phyloP scores from a whole-genome alignment of 1,140 invertebrate species.

The Philopotamus ludificatus region DNA sequence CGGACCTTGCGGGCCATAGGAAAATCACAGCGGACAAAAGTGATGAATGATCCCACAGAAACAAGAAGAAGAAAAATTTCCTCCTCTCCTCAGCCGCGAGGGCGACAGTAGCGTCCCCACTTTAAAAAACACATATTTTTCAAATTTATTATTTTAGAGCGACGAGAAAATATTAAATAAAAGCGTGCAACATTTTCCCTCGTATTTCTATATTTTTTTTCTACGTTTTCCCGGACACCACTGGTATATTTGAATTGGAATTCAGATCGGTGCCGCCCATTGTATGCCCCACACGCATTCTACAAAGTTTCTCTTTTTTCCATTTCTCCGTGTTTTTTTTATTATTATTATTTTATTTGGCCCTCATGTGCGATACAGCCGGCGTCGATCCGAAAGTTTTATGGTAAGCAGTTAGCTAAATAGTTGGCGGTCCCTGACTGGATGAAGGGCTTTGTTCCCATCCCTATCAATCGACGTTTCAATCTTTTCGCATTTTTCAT shows the following conservation, averaged over 20 bases:
- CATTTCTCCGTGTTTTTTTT: conserved; percentile 1
- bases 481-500: no score
- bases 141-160: no score
- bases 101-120: no score
- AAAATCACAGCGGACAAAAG: conserved; percentile 29
- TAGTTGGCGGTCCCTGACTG: background rate
- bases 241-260: conserved; percentile 5
- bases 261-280: background rate
- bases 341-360: background rate
- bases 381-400: conserved; percentile 1
- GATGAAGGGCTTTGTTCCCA: no score
- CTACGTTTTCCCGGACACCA: no score
- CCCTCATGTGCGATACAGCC: conserved; percentile 7
- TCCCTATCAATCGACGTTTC: no score
- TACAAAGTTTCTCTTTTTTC: conserved; percentile 27
- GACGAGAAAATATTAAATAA: background rate
- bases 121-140: no score
- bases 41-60: conserved; percentile 29
- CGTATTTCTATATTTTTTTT: background rate
- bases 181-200: background rate
- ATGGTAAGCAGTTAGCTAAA: conserved; percentile 18
- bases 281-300: conserved; percentile 25
- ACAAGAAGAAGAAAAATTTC: background rate
- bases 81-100: background rate
- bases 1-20: background rate